Percentiles rank a stretch among this genome's conserved stretches.
Evolutionary conservation across 2,888 invertebrate species (phyloP).

Genomic region (Iselma pallidipennis): DNA sequence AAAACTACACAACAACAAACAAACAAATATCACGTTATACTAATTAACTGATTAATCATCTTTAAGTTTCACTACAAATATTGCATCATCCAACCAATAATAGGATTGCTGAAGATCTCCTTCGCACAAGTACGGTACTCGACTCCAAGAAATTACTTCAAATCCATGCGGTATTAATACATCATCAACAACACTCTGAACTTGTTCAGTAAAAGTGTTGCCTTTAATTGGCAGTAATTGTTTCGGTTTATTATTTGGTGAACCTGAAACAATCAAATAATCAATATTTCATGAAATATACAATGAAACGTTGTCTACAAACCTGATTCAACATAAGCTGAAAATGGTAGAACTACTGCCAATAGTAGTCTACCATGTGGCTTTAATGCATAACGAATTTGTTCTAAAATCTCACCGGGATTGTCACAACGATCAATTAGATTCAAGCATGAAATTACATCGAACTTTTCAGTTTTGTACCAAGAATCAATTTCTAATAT

Average conservation of each 20-base stretch:
- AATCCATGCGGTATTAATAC: conserved; percentile 72
- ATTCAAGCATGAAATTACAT: conserved; percentile 88
- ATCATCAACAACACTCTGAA: conserved; percentile 67
- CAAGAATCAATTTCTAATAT: conserved; percentile 72
- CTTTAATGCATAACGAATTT: conserved; percentile 72
- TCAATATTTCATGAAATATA: background rate
- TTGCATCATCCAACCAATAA: conserved; percentile 89
- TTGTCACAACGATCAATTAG: conserved; percentile 90
- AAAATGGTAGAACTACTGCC: conserved; percentile 93
- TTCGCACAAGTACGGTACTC: conserved; percentile 95
- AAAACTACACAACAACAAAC: background rate
- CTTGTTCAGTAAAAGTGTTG: conserved; percentile 77
- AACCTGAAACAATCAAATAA: conserved; percentile 55
- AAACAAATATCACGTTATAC: too few species aligned
- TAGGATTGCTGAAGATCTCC: conserved; percentile 90
- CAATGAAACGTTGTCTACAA: background rate
- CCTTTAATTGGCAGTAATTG: conserved; percentile 72
- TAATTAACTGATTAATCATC: background rate
- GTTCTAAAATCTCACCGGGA: conserved; percentile 76
- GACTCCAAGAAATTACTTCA: conserved; percentile 80
- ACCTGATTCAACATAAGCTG: conserved; percentile 91
- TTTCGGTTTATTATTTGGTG: conserved; percentile 70
- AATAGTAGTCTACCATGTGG: conserved; percentile 77
- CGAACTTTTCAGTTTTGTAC: conserved; percentile 64
- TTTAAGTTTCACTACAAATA: conserved; percentile 73